Evolutionary conservation across 2,797 vertebrate species (phyloP).

Genomic region (Pantherophis vulpinus): DNA sequence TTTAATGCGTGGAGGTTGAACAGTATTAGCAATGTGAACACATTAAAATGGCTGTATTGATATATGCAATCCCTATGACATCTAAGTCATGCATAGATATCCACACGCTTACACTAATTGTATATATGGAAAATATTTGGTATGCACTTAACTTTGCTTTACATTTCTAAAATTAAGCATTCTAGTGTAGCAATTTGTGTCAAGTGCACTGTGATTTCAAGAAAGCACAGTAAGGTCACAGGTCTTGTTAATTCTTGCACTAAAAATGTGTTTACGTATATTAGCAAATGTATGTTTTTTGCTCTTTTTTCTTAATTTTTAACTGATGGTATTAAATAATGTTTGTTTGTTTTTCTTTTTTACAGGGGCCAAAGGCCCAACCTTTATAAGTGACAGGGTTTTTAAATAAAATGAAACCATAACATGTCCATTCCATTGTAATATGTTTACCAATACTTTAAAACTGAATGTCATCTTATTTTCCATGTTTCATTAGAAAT

Average conservation of each 20-base stretch:
- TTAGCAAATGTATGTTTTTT: conserved; percentile 77
- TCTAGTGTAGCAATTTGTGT: conserved; percentile 92
- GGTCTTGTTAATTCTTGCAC: conserved; percentile 96
- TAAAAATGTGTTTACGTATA: conserved; percentile 86
- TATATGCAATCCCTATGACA: conserved; percentile 71
- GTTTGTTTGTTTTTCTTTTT: conserved; percentile 60
- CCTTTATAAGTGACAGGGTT: conserved; percentile 80
- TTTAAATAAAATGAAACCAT: conserved; percentile 72
- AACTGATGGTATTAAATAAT: conserved; percentile 72
- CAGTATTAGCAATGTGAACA: conserved; percentile 46
- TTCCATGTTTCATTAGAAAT: conserved; percentile 73
- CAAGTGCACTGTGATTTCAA: conserved; percentile 95
- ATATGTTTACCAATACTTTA: conserved; percentile 74
- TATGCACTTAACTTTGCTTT: conserved; percentile 84
- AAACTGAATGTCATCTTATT: conserved; percentile 76
- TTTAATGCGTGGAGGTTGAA: conserved; percentile 55
- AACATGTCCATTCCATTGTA: conserved; percentile 73
- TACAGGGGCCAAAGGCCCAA: conserved; percentile 76
- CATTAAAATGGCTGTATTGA: conserved; percentile 57
- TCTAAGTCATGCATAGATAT: conserved; percentile 65
- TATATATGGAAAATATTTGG: conserved; percentile 86
- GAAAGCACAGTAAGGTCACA: conserved; percentile 91
- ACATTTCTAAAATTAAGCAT: conserved; percentile 83
- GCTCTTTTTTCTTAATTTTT: conserved; percentile 66
- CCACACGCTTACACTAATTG: conserved; percentile 70